Evolutionary conservation across 2,797 vertebrate genomes (phyloP), one percentile per base, ranked within the genome.

Genomic region (Carcharodon carcharias): DNA sequence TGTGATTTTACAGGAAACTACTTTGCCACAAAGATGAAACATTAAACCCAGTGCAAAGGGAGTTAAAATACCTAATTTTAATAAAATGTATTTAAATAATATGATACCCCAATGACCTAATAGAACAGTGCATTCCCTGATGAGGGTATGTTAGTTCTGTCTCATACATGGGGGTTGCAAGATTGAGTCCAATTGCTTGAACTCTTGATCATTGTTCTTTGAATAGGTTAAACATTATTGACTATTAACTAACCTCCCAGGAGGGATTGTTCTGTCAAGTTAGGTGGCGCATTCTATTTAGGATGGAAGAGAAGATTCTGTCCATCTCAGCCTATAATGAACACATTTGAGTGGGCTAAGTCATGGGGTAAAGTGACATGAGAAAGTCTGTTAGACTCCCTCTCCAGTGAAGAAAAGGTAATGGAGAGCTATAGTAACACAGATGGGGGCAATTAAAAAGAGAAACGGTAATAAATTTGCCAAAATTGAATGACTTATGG

Each of bases 1-100:
- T 31, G 58, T 96, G 77, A 96, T 82, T 96, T 96, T 80, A 85
- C 77, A 85, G 85, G 58, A 96, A 88, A 63, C 28, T 65, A 23
- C 80, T 87, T 85, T 88, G 58, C 77, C 50, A 16, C 61, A 96
- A 80, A 80, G 58, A 63, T 65, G 96, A 77, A 96, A 87, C 35
- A 65, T 96, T 96, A 96, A 82, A 67, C 80, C 28, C 31, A 96
- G 63, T 87, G 61, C n/a, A 96, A 96, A 45, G 40, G n/a, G 63
- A 85, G 61, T 50, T 63, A 85, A 63, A 45, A 77, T 21, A 14
- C 16, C 18, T 95, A 56, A 77, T 95, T 56, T 95, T 95, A 67
- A 95, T 95, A 77, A n/a, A 31, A 58, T 77, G 45, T 95, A 73
- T 95, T 71, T 77, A 73, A 95, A 73, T 95, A 92, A 93, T 54